Base-by-base conservation (phyloP, 2,113 vertebrate genomes). In the Chamaea fasciata region DNA sequence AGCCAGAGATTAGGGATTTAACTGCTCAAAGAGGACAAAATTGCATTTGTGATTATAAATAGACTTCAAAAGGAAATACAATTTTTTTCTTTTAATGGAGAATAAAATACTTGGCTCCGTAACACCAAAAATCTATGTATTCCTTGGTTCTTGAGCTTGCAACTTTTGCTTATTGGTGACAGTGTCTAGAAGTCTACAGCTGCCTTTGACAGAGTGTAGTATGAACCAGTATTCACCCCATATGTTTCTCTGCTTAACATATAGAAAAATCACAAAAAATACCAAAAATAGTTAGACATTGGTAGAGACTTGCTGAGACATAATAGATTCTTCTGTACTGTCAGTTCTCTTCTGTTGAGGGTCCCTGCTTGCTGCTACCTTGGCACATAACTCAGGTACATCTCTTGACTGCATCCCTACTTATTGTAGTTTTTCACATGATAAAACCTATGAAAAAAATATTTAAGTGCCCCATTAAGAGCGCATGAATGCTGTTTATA, bases 1-100 rank as follows among this genome's bases (percentile, higher is more conserved):
- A 77, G 17, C 19, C 68, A 74, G 64, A 91, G 80, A 83, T 92
- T 91, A 83, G 91, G 60, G 74, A 81, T 94, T 87, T 80, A 89
- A 55, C 44, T 68, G 50, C 63, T 53, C 47, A 74, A 94, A 95
- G 76, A 92, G n/a, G 70, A 87, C 62, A 87, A 74, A 87, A 91
- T 91, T 79, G 57, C 47, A 37, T 93, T 89, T 95, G 53, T 74
- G 47, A 24, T 67, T 91, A 86, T 92, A 83, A 90, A 70, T 70
- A 88, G 19, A 52, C 44, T 87, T 93, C 69, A 81, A 90, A 94
- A 88, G 68, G 52, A 89, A 89, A 87, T 47, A 50, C 7, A 39
- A 26, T 87, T 28, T 9, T 89, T 90, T 91, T 52, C 24, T 53
- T 65, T 80, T 42, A 69, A 69, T 84, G 41, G 56, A 84, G 20